These are phyloP conservation scores for Chunga burmeisteri DNA, from an alignment of 2,113 vertebrate genomes.

Conservation along the genomic window DNA sequence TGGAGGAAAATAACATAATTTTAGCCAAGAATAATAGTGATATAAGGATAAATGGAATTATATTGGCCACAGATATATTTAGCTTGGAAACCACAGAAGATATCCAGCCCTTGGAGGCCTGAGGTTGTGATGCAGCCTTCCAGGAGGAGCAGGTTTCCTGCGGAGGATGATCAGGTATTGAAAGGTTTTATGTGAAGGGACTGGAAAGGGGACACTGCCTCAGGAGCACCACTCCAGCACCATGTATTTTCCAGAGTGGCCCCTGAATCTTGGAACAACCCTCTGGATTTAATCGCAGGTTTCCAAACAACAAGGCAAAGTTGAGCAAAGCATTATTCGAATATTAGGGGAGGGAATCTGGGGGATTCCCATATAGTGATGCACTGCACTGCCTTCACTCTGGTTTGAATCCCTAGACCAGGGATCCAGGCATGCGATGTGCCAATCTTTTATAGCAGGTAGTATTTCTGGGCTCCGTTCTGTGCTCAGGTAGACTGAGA, in stretches of 20 bases:
- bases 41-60: not conserved
- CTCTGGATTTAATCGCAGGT: not conserved
- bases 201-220: not conserved
- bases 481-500: not conserved
- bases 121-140: not conserved
- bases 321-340: not conserved
- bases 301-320: not conserved
- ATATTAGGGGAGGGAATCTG: not conserved
- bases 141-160: rapidly evolving
- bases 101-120: not conserved
- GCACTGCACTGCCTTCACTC: not conserved
- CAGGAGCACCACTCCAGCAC: not conserved
- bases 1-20: not conserved
- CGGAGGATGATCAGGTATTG: not conserved
- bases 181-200: not conserved
- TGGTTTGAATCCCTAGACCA: not conserved
- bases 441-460: not conserved
- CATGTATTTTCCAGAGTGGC: not conserved
- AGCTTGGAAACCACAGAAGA: not conserved
- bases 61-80: not conserved
- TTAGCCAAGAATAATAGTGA: not conserved
- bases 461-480: not conserved
- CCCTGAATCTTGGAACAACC: not conserved
- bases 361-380: not conserved
- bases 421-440: not conserved